Evolutionary conservation across 2,797 vertebrate species (phyloP).

Genomic region (Aldrovandia affinis): DNA sequence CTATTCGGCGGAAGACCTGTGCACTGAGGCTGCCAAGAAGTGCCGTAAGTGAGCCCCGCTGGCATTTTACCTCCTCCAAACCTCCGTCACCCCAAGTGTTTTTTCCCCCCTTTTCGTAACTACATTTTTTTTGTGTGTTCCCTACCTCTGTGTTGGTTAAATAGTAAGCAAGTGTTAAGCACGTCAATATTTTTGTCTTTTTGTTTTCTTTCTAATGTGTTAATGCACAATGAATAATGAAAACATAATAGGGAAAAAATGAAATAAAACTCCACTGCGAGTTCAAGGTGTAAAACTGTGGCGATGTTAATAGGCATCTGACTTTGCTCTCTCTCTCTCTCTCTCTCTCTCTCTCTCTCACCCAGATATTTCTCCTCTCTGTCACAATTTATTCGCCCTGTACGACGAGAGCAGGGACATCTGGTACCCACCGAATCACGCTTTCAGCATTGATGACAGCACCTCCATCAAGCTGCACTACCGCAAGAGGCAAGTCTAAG

Average conservation of each 20-base stretch:
- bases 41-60: slow-evolving; percentile 64
- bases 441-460: slow-evolving; percentile 73
- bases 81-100: too few relatives aligned
- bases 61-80: background rate
- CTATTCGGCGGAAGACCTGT: slow-evolving; percentile 78
- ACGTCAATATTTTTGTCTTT: background rate
- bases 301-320: background rate
- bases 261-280: background rate
- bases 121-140: too few relatives aligned
- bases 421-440: slow-evolving; percentile 80
- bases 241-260: background rate
- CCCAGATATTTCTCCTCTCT: slow-evolving; percentile 80
- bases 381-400: slow-evolving; percentile 81
- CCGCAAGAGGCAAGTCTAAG: slow-evolving; percentile 78
- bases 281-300: background rate
- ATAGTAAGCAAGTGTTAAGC: too few relatives aligned
- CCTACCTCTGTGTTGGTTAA: too few relatives aligned
- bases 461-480: slow-evolving; percentile 74
- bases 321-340: background rate
- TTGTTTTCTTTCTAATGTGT: background rate
- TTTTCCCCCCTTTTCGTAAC: too few relatives aligned
- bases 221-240: background rate
- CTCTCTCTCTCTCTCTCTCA: background rate
- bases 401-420: slow-evolving; percentile 74
- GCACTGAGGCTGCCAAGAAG: slow-evolving; percentile 75